phyloP scores from a whole-genome alignment of 35 echinoderm and acorn worm genomes.

The Heliocidaris erythrogramma region DNA sequence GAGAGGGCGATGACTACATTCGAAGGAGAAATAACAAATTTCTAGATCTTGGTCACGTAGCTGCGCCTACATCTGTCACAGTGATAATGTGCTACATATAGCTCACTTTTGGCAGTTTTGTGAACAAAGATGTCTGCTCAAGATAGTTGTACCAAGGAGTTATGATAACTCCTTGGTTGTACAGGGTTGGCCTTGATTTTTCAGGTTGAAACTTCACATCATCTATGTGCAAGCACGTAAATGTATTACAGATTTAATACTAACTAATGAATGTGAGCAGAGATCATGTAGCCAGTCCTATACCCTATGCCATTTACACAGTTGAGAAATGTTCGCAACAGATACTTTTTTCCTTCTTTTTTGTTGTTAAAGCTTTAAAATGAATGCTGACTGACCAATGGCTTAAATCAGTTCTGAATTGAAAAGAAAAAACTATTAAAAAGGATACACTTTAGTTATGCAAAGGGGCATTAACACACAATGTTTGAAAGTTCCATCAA shows the following conservation, averaged over 20 bases:
- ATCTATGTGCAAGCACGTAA: background rate
- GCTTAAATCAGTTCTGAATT: too few species aligned
- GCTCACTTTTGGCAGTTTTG: background rate
- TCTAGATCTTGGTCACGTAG: background rate
- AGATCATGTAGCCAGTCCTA: background rate
- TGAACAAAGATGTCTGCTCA: background rate
- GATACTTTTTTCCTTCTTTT: too few species aligned
- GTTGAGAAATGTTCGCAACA: too few species aligned
- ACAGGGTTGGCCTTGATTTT: background rate
- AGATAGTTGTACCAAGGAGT: background rate
- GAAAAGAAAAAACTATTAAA: too few species aligned
- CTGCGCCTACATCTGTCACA: background rate
- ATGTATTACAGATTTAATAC: background rate
- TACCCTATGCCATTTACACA: too few species aligned
- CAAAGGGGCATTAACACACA: too few species aligned
- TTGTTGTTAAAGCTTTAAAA: too few species aligned
- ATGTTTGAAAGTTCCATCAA: too few species aligned
- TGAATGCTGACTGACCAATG: too few species aligned
- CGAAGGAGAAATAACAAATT: background rate
- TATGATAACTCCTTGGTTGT: too few species aligned
- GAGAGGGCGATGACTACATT: background rate
- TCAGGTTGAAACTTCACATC: background rate
- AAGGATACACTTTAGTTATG: too few species aligned
- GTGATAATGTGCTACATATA: background rate
- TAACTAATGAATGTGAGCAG: background rate